Evolutionary conservation across 2,888 invertebrate genomes (phyloP).

Genomic region (Caradrina clavipalpis): DNA sequence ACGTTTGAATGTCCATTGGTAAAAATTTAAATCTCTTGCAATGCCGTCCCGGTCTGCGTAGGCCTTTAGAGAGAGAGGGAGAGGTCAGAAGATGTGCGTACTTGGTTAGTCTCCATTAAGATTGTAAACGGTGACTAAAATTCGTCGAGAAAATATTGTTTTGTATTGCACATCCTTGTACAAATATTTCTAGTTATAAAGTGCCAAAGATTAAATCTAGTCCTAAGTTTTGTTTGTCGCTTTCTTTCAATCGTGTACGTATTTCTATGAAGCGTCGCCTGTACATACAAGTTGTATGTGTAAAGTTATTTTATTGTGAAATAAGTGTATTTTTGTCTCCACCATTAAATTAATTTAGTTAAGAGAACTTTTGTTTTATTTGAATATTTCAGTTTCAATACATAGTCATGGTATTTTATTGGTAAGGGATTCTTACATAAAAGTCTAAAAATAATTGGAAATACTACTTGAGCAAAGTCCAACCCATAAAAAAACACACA

Average conservation of each 20-base stretch:
- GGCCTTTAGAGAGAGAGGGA: too few relatives aligned
- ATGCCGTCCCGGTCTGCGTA: too few relatives aligned
- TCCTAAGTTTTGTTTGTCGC: conserved; percentile 24
- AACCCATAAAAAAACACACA: too few relatives aligned
- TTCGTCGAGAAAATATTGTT: not conserved
- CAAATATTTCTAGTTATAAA: conserved; percentile 46
- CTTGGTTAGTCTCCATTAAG: not conserved
- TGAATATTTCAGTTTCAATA: not conserved
- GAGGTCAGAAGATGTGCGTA: too few relatives aligned
- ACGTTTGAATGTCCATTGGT: too few relatives aligned
- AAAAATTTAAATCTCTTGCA: too few relatives aligned
- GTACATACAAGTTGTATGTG: conserved; percentile 60
- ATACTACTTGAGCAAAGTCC: too few relatives aligned
- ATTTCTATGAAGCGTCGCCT: conserved; percentile 36
- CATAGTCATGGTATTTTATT: too few relatives aligned
- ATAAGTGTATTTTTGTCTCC: conserved; percentile 66
- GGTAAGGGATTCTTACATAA: too few relatives aligned
- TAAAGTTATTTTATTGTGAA: conserved; percentile 57
- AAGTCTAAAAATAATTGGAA: too few relatives aligned
- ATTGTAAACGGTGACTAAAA: not conserved
- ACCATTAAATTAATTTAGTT: conserved; percentile 66
- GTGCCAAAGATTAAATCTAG: conserved; percentile 65
- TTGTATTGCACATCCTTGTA: conserved; percentile 23
- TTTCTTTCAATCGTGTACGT: conserved; percentile 45
- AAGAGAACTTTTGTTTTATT: conserved; percentile 46